Percentiles rank a stretch among this genome's conserved stretches.
Evolutionary conservation across 2,888 invertebrate genomes (phyloP).

Genomic region (Mongoloraphidia duomilia): DNA sequence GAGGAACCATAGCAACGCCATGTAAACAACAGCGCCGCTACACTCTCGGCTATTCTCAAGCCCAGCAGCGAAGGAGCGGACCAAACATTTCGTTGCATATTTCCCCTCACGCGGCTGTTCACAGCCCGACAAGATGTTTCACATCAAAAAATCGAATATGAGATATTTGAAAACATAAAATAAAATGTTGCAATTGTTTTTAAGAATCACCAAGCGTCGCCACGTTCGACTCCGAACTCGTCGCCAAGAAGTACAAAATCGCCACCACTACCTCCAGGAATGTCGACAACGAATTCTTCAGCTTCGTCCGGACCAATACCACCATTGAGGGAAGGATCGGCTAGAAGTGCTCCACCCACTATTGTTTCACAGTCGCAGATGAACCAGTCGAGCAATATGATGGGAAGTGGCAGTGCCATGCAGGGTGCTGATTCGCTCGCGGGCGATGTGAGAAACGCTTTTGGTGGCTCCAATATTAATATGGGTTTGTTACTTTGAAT

Average conservation of each 20-base stretch:
- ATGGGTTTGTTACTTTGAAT: no score
- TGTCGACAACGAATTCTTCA: conserved; percentile 29
- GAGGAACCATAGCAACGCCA: no score
- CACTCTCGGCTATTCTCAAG: no score
- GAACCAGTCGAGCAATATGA: background rate
- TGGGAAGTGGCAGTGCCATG: conserved; percentile 9
- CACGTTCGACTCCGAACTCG: conserved; percentile 75
- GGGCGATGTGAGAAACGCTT: conserved; percentile 41
- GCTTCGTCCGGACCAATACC: conserved; percentile 33
- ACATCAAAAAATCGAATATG: background rate
- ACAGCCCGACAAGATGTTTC: no score
- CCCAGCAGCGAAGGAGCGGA: no score
- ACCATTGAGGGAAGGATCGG: conserved; percentile 22
- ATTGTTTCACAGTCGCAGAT: conserved; percentile 14
- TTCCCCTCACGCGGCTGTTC: no score
- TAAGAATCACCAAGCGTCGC: conserved; percentile 72
- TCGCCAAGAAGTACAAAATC: conserved; percentile 77
- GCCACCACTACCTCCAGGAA: conserved; percentile 56
- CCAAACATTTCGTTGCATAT: no score
- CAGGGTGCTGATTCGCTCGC: conserved; percentile 34
- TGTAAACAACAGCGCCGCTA: no score
- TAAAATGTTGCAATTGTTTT: conserved; percentile 13
- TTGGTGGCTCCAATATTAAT: conserved; percentile 22
- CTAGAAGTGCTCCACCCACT: conserved; percentile 39
- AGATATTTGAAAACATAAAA: background rate